Evolutionary conservation across 2,888 invertebrate genomes (phyloP).

Genomic region (Drosophila anomalata): DNA sequence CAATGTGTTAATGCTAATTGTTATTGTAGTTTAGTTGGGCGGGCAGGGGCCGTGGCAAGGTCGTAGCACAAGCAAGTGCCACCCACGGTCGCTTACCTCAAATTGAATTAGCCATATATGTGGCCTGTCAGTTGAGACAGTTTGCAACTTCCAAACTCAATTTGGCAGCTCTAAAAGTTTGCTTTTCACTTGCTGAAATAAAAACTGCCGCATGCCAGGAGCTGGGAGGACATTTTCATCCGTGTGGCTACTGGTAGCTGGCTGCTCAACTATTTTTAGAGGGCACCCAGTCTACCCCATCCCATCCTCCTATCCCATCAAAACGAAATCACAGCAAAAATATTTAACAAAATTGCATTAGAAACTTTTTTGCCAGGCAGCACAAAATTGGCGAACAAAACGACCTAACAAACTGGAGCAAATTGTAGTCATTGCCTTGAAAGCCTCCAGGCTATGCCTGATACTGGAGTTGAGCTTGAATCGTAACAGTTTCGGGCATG

Average conservation of each 20-base stretch:
- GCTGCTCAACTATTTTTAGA: slow-evolving; percentile 51
- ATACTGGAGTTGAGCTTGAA: slow-evolving; percentile 1
- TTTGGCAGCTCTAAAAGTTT: slow-evolving; percentile 64
- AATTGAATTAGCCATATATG: slow-evolving; percentile 65
- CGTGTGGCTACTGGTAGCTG: neutral
- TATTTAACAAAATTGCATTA: slow-evolving; percentile 74
- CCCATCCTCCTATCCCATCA: neutral
- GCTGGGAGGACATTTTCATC: slow-evolving; percentile 18
- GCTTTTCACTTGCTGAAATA: slow-evolving; percentile 29
- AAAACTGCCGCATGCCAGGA: slow-evolving; percentile 8
- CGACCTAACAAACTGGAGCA: slow-evolving; percentile 26
- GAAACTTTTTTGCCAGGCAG: slow-evolving; percentile 59
- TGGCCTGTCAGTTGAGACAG: slow-evolving; percentile 51
- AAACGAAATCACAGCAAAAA: slow-evolving; percentile 64
- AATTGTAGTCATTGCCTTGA: slow-evolving; percentile 12
- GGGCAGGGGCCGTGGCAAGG: slow-evolving; percentile 8
- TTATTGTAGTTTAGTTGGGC: slow-evolving; percentile 58
- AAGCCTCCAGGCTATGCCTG: slow-evolving; percentile 22
- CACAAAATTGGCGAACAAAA: slow-evolving; percentile 48
- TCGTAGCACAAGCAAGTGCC: slow-evolving; percentile 46
- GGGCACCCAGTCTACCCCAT: slow-evolving; percentile 6
- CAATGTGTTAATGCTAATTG: slow-evolving; percentile 72
- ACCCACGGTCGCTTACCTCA: slow-evolving; percentile 56
- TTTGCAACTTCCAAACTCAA: slow-evolving; percentile 64
- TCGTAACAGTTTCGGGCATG: neutral